A percentile compares a stretch with the other conserved stretches of the same genome.
phyloP scores from a whole-genome alignment of 2,113 vertebrate species.

The Pristiophorus japonicus region DNA sequence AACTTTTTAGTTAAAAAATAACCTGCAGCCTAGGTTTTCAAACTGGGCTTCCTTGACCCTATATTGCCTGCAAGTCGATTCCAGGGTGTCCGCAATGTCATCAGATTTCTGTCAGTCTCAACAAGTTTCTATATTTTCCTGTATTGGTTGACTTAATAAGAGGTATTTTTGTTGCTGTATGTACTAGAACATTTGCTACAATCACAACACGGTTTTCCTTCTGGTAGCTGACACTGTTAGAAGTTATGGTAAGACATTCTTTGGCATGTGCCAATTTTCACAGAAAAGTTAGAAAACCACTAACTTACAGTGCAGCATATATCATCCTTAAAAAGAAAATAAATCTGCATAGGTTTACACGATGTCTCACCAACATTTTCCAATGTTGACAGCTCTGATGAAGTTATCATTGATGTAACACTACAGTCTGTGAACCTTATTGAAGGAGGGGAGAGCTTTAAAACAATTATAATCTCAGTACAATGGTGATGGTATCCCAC shows the following conservation, averaged over 20 bases:
- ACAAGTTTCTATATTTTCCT: not conserved
- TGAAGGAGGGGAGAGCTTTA: not conserved
- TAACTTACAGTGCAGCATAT: too few relatives aligned
- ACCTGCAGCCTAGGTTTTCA: not conserved
- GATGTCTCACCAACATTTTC: not conserved
- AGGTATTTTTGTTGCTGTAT: not conserved
- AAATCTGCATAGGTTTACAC: not conserved
- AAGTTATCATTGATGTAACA: not conserved
- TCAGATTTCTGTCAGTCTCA: not conserved
- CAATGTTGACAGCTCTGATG: not conserved
- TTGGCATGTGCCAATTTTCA: not conserved
- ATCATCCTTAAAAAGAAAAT: not conserved
- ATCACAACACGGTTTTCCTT: not conserved
- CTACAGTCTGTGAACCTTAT: not conserved
- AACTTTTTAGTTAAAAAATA: not conserved
- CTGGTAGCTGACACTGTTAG: not conserved
- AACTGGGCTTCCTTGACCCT: not conserved
- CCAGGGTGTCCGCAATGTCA: not conserved
- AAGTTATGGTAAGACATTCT: too few relatives aligned
- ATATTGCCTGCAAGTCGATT: not conserved
- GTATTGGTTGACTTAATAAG: not conserved
- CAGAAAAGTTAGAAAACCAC: not conserved
- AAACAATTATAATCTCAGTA: not conserved
- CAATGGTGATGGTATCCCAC: not conserved
- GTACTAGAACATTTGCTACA: not conserved